Evolutionary conservation across 2,113 vertebrate species (phyloP).

Genomic region (Caranx melampygus): DNA sequence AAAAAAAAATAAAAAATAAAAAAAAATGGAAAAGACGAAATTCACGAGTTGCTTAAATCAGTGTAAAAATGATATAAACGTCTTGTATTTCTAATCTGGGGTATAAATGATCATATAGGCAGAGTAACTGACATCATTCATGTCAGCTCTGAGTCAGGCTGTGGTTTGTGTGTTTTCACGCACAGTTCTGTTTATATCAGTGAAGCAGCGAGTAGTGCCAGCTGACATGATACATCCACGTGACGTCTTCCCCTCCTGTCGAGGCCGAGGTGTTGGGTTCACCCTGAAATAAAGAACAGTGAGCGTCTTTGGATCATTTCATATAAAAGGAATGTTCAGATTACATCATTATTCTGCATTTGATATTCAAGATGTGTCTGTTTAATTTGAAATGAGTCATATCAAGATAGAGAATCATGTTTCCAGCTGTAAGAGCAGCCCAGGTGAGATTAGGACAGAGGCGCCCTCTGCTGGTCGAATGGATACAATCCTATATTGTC

Average conservation of each 20-base stretch:
- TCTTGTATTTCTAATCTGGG: not conserved
- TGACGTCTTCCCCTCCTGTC: slow-evolving; percentile 26
- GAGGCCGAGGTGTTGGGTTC: slow-evolving; percentile 37
- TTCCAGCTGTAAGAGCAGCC: not conserved
- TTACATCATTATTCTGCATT: not conserved
- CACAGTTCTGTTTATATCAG: not conserved
- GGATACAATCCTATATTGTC: not conserved
- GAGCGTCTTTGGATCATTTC: not conserved
- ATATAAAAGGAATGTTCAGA: not conserved
- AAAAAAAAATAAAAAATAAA: too few species aligned
- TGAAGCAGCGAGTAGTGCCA: slow-evolving; percentile 19
- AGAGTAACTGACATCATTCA: not conserved
- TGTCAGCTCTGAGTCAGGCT: not conserved
- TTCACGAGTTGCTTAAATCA: not conserved
- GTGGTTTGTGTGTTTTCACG: slow-evolving; percentile 8
- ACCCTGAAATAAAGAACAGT: slow-evolving; percentile 37
- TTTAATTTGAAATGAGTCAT: slow-evolving; percentile 13
- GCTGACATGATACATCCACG: slow-evolving; percentile 36
- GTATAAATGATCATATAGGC: not conserved
- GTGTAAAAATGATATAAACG: not conserved
- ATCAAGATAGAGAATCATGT: not conserved
- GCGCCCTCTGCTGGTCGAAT: slow-evolving; percentile 39
- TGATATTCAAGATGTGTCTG: not conserved
- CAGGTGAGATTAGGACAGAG: slow-evolving; percentile 18
- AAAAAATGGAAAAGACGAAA: too few species aligned